Evolutionary conservation across 2,797 vertebrate species (phyloP).

Genomic region (Notolabrus celidotus): DNA sequence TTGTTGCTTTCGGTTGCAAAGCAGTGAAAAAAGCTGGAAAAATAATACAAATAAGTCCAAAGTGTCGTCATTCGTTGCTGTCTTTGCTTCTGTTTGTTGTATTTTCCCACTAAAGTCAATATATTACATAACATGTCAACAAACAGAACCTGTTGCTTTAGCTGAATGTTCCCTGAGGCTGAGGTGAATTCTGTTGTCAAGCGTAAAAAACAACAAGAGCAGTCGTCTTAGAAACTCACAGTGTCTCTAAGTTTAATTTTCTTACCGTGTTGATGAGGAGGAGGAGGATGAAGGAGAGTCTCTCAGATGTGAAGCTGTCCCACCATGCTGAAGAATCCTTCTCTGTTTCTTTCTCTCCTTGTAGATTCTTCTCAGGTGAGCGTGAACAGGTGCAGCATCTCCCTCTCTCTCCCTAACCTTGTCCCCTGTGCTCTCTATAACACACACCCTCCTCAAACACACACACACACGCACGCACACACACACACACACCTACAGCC

Average conservation of each 20-base stretch:
- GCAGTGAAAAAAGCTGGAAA: not conserved
- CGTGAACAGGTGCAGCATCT: conserved; percentile 77
- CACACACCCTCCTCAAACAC: conserved; percentile 76
- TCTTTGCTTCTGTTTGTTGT: not conserved
- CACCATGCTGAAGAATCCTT: conserved; percentile 54
- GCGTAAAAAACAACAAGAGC: not conserved
- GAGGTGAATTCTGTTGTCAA: not conserved
- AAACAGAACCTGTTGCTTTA: not conserved
- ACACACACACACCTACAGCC: conserved; percentile 64
- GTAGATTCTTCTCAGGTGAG: conserved; percentile 62
- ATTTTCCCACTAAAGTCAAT: not conserved
- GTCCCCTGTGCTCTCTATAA: conserved; percentile 36
- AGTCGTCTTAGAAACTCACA: not conserved
- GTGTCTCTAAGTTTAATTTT: not conserved
- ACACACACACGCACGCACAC: conserved; percentile 64
- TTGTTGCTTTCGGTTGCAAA: not conserved
- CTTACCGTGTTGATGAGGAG: conserved; percentile 70
- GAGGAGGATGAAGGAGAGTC: conserved; percentile 25
- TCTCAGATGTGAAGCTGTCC: conserved; percentile 60
- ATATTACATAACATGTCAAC: not conserved
- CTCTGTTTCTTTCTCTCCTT: not conserved
- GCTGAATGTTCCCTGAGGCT: not conserved
- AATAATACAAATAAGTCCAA: not conserved
- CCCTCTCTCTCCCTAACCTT: conserved; percentile 56
- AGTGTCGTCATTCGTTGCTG: not conserved